These are phyloP conservation scores for Andricus grossulariae DNA, from an alignment of 1,140 invertebrate species.

Conservation along the genomic window DNA sequence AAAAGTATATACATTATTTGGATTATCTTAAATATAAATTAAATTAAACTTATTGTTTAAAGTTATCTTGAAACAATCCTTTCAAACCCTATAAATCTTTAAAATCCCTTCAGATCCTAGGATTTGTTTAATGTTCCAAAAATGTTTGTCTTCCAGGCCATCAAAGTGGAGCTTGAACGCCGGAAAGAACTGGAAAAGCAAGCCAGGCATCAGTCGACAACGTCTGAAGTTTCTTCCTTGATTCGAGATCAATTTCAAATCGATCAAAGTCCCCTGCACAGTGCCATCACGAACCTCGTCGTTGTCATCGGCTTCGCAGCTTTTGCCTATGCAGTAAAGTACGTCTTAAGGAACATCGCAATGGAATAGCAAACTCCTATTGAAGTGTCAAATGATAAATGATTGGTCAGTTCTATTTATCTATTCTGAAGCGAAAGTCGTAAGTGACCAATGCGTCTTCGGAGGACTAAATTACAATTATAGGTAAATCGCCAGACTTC, in stretches of 20 bases:
- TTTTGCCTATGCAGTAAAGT: constrained; percentile 91
- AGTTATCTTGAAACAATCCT: no score
- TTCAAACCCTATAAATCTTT: no score
- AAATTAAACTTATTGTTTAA: no score
- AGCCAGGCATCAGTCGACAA: constrained; percentile 62
- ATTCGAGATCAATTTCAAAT: constrained; percentile 76
- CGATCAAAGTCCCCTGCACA: constrained; percentile 83
- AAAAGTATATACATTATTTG: no score
- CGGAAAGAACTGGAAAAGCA: constrained; percentile 73
- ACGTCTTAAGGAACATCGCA: constrained; percentile 81
- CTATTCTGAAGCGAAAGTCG: constrained; percentile 5
- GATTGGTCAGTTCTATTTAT: constrained; percentile 1
- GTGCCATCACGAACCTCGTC: constrained; percentile 86
- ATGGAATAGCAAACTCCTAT: constrained; percentile 59
- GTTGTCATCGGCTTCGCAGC: constrained; percentile 89
- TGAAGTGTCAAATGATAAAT: not conserved
- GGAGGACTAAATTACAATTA: constrained; percentile 30
- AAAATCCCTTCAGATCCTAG: no score
- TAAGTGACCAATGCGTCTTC: constrained; percentile 2
- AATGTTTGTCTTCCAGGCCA: constrained; percentile 62
- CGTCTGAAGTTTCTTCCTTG: constrained; percentile 68
- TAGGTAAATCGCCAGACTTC: constrained; percentile 5
- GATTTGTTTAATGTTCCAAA: no score
- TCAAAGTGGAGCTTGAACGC: constrained; percentile 71
- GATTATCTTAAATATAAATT: no score